Evolutionary conservation across 2,797 vertebrate genomes (phyloP), one percentile per base, ranked within the genome.

Genomic region (Alauda arvensis): DNA sequence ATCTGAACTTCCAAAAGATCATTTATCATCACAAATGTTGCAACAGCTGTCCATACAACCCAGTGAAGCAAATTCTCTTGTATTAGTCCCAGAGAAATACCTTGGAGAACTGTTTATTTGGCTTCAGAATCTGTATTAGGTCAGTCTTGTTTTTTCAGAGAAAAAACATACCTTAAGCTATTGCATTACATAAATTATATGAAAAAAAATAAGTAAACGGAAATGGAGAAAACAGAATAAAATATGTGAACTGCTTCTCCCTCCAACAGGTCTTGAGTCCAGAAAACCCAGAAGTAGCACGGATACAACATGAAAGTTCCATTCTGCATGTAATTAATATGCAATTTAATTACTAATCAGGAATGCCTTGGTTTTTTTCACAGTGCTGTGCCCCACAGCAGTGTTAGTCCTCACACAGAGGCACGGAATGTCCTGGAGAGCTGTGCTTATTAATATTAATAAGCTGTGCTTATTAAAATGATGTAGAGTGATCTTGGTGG

Each of bases 1-100:
- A 90, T 80, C 62, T 70, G 48, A 80, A 80, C 83, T 77, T 93
- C 48, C 45, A 57, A 18, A 69, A 87, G 55, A 77, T 88, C 60
- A 83, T 24, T 40, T 51, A 72, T 46, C 55, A 91, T 77, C 77
- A 85, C 49, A 90, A 83, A 71, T 42, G 28, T 85, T 86, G 66
- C 85, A 94, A 90, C 71, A 94, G 80, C 87, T 94, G 77, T 83
- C 69, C 76, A 83, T 28, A 88, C 52, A 94, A 72, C 8, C 10
- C n/a, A 69, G 31, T 10, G 91, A 77, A 85, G 65, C 49, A 88
- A 52, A 80, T 69, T 70, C 29, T 74, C 75, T 88, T 88, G 28
- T 29, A 67, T 24, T 78, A 81, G 26, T 74, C 42, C 28, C 59
- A 43, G 25, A 88, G 12, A 89, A 92, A 62, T 70, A 86, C n/a